Base-by-base conservation (phyloP, 1,140 invertebrate genomes). In the Cylas formicarius region DNA sequence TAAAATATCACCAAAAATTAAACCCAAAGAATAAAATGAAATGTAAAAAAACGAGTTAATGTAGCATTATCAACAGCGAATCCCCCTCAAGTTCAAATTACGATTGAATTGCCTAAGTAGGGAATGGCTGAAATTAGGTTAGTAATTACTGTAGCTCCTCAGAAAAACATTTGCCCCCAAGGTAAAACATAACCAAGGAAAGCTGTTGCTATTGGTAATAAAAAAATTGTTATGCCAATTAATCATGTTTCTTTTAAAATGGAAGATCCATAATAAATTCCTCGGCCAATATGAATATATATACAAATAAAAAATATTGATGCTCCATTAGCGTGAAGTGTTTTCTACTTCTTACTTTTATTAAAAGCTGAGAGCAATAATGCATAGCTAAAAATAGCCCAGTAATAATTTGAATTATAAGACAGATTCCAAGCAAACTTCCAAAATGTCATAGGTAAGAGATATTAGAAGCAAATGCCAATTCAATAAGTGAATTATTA, bases 91-190 rank as follows among this genome's bases (percentile, higher is more conserved):
- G 81, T 56, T 74, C 76, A 83, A 69, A 73, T 61, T 14, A 80
- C 74, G 58, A 81, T 56, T 46, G 53, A 57, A 37, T 58, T 58
- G 31, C 78, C 77, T 65, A 81, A 58, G 57, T 74, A 79, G 2
- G 78, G 78, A 31, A 83, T 74, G 6, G 77, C 76, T 10, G 79
- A 80, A 44, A 82, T 45, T 55, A 83, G 52, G 63, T 80, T 81
- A 39, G 77, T 82, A 77, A 83, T 83, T 11, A 82, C 79, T 35
- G 78, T 81, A 5, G 78, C 78, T 28, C 75, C 77, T 72, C 78
- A 82, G 63, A 78, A 81, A 13, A 75, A 80, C 72, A 83, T 83
- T 75, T 83, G 78, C 14, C 77, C 78, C 69, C 78, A 81, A 3
- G 76, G 77, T 55, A 81, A 58, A 3, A 82, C 77, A 72, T 82